phyloP scores from a whole-genome alignment of 2,797 vertebrate genomes.

The Petrocephalus schoutedeni region DNA sequence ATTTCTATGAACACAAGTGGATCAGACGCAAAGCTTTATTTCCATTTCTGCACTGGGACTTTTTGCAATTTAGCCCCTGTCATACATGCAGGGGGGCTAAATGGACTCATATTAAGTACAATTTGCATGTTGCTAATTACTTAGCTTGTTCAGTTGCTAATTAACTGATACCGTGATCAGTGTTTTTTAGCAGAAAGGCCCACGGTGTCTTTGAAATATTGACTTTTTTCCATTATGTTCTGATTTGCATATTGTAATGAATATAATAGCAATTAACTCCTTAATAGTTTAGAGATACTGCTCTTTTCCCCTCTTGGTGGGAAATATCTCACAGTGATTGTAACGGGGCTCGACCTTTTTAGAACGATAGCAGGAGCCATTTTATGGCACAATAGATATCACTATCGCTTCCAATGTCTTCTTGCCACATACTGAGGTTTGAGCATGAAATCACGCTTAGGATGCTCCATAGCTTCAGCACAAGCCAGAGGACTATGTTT shows the following conservation, averaged over 20 bases:
- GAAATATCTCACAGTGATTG: slow-evolving; percentile 14
- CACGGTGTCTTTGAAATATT: slow-evolving; percentile 29
- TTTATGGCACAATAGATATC: neutral
- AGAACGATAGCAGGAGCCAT: neutral
- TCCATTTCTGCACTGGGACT: slow-evolving; percentile 15
- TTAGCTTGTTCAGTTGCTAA: slow-evolving; percentile 28
- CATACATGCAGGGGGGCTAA: slow-evolving; percentile 10
- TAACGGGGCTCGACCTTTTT: neutral
- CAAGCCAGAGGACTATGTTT: neutral
- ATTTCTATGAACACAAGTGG: slow-evolving; percentile 17
- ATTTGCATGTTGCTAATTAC: slow-evolving; percentile 31
- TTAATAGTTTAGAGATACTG: slow-evolving; percentile 27
- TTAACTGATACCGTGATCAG: slow-evolving; percentile 27
- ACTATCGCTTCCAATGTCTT: neutral
- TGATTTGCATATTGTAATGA: slow-evolving; percentile 33
- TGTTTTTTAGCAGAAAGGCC: slow-evolving; percentile 22
- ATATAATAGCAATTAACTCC: slow-evolving; percentile 32
- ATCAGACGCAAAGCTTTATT: slow-evolving; percentile 18
- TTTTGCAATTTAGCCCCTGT: slow-evolving; percentile 15
- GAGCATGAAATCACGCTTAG: neutral
- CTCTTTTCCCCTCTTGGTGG: neutral
- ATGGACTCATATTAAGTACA: slow-evolving; percentile 21
- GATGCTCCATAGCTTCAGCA: neutral
- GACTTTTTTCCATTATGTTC: slow-evolving; percentile 28
- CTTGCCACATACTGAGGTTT: neutral